phyloP scores from a whole-genome alignment of 2,797 vertebrate genomes.

The Acanthornis magna region DNA sequence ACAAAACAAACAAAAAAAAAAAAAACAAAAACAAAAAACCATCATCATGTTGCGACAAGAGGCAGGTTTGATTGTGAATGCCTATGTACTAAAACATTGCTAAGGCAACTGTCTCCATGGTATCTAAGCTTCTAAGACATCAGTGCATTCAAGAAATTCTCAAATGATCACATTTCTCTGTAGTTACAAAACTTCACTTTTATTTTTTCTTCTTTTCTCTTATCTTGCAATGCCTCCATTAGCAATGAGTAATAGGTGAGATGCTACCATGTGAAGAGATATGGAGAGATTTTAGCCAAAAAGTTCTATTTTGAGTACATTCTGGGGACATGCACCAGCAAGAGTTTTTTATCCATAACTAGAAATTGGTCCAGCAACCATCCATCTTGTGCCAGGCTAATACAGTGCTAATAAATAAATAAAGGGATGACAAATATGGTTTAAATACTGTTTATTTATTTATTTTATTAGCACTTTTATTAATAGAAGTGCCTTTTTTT shows the following conservation, averaged over 20 bases:
- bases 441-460: too few species aligned
- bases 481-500: too few species aligned
- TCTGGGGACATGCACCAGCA: background rate
- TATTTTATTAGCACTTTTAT: too few species aligned
- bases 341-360: background rate
- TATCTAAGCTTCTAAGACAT: conserved; percentile 24
- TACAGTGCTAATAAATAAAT: background rate
- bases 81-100: conserved; percentile 39
- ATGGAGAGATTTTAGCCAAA: background rate
- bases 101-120: conserved; percentile 67
- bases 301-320: background rate
- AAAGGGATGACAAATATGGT: background rate
- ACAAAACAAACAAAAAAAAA: too few species aligned
- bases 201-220: background rate
- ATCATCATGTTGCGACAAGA: conserved; percentile 1
- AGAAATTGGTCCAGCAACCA: background rate
- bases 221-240: background rate
- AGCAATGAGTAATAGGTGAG: background rate
- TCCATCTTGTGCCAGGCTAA: background rate
- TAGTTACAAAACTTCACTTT: background rate
- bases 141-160: background rate
- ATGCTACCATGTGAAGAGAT: background rate
- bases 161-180: background rate
- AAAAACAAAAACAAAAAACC: background rate
- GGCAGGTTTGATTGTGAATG: conserved; percentile 21